Evolutionary conservation across 2,113 vertebrate species (phyloP).

Genomic region (Hippocampus abdominalis): DNA sequence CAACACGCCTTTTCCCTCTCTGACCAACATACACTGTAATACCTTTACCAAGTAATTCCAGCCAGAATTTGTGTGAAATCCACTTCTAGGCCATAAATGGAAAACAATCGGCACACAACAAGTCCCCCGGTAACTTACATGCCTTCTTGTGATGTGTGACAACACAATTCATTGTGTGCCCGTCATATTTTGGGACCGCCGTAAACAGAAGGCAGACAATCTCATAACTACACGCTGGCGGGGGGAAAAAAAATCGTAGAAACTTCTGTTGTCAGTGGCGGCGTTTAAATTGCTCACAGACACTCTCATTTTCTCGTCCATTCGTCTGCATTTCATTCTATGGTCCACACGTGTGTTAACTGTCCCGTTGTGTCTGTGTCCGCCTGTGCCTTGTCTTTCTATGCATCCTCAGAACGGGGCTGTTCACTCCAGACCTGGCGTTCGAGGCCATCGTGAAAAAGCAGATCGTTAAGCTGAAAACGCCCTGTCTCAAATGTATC

Average conservation of each 20-base stretch:
- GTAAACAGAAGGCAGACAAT: too few species aligned
- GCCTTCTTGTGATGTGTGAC: too few species aligned
- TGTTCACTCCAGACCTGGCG: constrained; percentile 97
- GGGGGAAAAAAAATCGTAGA: too few species aligned
- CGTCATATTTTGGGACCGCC: too few species aligned
- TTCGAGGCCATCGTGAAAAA: constrained; percentile 99
- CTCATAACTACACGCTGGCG: background rate
- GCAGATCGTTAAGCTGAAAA: constrained; percentile 98
- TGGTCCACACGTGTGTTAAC: constrained; percentile 41
- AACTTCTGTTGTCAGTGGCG: background rate
- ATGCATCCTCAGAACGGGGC: constrained; percentile 86
- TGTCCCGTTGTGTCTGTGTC: constrained; percentile 50
- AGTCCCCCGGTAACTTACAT: too few species aligned
- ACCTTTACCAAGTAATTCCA: too few species aligned
- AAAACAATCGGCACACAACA: too few species aligned
- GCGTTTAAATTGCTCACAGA: background rate
- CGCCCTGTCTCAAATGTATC: constrained; percentile 96
- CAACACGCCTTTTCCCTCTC: too few species aligned
- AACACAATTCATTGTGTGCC: too few species aligned
- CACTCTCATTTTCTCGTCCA: background rate
- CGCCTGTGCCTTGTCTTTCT: constrained; percentile 62
- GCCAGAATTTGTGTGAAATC: too few species aligned
- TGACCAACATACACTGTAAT: too few species aligned
- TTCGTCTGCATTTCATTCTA: background rate
- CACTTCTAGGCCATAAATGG: too few species aligned